These are phyloP conservation scores for Eunapius fragilis DNA, from an alignment of 37 sponge, comb jelly and placozoan genomes.

Conservation along the genomic window DNA sequence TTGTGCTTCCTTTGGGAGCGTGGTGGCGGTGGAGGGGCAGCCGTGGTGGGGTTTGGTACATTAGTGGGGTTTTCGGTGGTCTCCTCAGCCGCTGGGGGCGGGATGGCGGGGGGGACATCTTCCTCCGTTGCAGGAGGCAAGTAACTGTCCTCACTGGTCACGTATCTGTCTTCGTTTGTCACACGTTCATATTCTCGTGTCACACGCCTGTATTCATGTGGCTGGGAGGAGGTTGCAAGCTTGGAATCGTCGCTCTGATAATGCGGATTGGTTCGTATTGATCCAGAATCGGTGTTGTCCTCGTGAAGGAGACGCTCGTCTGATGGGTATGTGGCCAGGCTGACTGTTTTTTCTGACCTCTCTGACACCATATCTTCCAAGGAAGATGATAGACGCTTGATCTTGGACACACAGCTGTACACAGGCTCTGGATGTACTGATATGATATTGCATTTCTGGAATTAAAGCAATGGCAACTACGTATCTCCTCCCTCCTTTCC, in stretches of 20 bases:
- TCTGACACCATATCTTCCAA: not conserved
- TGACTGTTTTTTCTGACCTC: slow-evolving; percentile 1
- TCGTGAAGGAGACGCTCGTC: not conserved
- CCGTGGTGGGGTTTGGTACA: too few species aligned
- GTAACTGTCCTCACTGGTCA: not conserved
- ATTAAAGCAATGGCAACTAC: not conserved
- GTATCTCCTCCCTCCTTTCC: not conserved
- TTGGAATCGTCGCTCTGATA: not conserved
- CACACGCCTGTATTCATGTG: not conserved
- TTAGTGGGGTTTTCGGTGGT: not conserved
- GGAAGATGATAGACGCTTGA: not conserved
- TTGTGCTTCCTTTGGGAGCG: slow-evolving; percentile 28
- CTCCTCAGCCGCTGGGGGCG: slow-evolving; percentile 9
- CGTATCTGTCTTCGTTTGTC: not conserved
- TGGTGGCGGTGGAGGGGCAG: not conserved
- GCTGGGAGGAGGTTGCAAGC: not conserved
- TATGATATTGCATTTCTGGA: not conserved
- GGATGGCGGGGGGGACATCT: not conserved
- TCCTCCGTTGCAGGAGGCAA: not conserved
- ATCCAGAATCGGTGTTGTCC: not conserved
- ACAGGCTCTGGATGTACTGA: slow-evolving; percentile 1
- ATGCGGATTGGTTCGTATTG: not conserved
- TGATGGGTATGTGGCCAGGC: not conserved
- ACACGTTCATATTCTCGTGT: not conserved
- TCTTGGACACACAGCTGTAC: slow-evolving; percentile 47